These are phyloP conservation scores for Stenchaetothrips biformis DNA, from an alignment of 2,888 invertebrate genomes.

Conservation along the genomic window DNA sequence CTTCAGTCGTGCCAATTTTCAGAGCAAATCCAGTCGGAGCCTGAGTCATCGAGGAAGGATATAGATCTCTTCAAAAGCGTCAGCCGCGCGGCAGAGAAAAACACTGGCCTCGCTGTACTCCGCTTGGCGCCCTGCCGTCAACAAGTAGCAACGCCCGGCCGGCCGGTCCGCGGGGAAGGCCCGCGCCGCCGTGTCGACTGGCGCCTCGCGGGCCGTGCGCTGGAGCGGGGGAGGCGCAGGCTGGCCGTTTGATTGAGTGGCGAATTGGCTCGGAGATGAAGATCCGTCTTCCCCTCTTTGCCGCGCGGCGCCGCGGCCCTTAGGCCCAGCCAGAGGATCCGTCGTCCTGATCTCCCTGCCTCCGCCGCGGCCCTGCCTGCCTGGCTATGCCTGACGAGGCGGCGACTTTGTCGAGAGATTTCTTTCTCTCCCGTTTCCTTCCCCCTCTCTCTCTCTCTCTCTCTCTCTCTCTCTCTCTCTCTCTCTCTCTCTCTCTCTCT, in stretches of 20 bases:
- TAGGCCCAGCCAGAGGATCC: not conserved
- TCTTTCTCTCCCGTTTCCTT: not conserved
- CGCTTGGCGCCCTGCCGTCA: not conserved
- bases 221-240: not conserved
- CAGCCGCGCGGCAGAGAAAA: too few species aligned
- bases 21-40: too few species aligned
- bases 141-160: not conserved
- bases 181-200: not conserved
- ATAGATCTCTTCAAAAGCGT: too few species aligned
- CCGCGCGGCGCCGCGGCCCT: not conserved
- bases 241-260: not conserved
- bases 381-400: not conserved
- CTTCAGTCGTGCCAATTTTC: too few species aligned
- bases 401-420: not conserved
- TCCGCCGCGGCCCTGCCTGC: not conserved
- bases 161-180: not conserved
- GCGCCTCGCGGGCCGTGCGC: not conserved
- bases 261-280: not conserved
- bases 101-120: too few species aligned
- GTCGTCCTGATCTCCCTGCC: not conserved
- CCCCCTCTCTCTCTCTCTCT: not conserved
- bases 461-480: not conserved
- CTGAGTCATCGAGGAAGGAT: too few species aligned
- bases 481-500: conserved; percentile 18
- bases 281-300: not conserved